Conservation (phyloP, 1,140 invertebrate species). For the Aphis craccivora region DNA sequence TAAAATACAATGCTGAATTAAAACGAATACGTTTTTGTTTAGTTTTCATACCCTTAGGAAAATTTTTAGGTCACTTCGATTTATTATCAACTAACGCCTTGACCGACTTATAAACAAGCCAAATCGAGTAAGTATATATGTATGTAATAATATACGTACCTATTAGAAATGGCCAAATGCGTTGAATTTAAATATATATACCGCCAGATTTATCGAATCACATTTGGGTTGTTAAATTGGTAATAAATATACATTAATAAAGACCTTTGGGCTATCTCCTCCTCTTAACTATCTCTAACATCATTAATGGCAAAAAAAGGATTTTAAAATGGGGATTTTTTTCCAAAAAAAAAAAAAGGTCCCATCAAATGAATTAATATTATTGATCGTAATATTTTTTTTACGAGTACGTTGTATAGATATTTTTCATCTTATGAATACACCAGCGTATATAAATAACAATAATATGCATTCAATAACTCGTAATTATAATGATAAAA, state of each 20-base stretch:
- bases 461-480: neutral
- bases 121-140: neutral
- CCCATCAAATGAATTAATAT: neutral
- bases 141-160: neutral
- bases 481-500: neutral
- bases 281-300: neutral
- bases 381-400: slow-evolving; percentile 7
- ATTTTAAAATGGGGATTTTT: neutral
- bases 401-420: neutral
- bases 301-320: neutral
- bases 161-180: neutral
- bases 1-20: neutral
- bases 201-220: neutral
- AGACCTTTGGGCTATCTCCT: neutral
- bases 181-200: neutral
- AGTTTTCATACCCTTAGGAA: neutral
- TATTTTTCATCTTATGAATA: neutral
- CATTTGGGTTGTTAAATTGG: slow-evolving; percentile 7
- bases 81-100: neutral
- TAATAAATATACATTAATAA: slow-evolving; percentile 30
- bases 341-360: neutral
- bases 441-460: neutral
- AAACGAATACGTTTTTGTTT: neutral
- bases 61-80: neutral
- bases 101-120: neutral